A percentile compares a stretch with the other conserved stretches of the same genome.
Conservation (phyloP, 1,140 invertebrate genomes). For the Venturia canescens region DNA sequence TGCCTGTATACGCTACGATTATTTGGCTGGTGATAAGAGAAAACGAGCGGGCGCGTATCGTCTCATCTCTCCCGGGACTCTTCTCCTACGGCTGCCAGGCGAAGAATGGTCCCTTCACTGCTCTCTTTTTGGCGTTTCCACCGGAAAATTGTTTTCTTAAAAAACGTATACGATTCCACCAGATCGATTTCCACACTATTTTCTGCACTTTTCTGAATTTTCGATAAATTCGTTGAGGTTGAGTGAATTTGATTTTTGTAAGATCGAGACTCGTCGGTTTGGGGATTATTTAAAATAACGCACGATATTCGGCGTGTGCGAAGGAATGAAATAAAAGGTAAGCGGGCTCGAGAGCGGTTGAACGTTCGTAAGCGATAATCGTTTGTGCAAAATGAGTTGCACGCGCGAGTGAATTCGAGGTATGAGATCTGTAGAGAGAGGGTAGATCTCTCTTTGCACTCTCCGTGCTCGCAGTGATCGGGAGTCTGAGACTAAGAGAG, state of each 20-base stretch:
- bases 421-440: slow-evolving; percentile 14
- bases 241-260: too few relatives aligned
- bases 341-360: neutral
- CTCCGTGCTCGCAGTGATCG: neutral
- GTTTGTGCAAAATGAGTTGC: slow-evolving; percentile 43
- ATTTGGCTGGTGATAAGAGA: slow-evolving; percentile 68
- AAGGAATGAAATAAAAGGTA: slow-evolving; percentile 18
- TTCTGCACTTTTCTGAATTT: too few relatives aligned
- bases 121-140: neutral
- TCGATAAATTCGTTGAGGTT: too few relatives aligned
- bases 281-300: neutral
- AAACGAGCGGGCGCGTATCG: slow-evolving; percentile 50
- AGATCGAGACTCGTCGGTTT: too few relatives aligned
- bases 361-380: slow-evolving; percentile 40
- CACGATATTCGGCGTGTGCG: slow-evolving; percentile 47
- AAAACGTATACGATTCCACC: too few relatives aligned
- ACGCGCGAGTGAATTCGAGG: slow-evolving; percentile 29
- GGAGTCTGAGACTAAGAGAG: slow-evolving; percentile 2
- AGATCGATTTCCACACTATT: too few relatives aligned
- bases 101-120: too few relatives aligned
- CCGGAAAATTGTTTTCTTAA: too few relatives aligned
- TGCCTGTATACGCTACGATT: slow-evolving; percentile 61
- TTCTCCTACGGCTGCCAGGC: neutral
- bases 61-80: slow-evolving; percentile 20
- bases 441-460: slow-evolving; percentile 20